Conservation (phyloP, 92 coral and sea anemone species). For the Phenganax marumi region DNA sequence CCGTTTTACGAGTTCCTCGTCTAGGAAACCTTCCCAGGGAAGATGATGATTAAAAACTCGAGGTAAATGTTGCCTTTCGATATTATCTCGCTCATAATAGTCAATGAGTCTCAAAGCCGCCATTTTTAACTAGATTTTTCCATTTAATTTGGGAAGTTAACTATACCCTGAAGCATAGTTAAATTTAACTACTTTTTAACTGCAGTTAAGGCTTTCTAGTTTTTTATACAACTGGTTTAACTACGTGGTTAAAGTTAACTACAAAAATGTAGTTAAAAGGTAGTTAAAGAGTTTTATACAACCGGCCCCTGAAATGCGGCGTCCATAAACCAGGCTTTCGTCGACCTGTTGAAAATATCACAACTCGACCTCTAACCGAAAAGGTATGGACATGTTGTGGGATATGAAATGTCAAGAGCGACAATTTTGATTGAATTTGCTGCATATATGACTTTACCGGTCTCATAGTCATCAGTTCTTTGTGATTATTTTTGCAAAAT, state of each 20-base stretch:
- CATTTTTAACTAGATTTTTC: background rate
- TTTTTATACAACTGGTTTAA: conserved; percentile 12
- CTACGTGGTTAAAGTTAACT: conserved; percentile 2
- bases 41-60: background rate
- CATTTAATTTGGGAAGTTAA: background rate
- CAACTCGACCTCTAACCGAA: no score
- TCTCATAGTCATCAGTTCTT: no score
- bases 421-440: no score
- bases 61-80: background rate
- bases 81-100: background rate
- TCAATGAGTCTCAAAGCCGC: background rate
- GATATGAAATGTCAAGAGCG: no score
- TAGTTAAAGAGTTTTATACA: conserved; percentile 18
- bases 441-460: no score
- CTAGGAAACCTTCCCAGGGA: background rate
- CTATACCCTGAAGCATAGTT: background rate
- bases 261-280: background rate
- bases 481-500: no score
- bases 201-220: background rate
- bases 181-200: conserved; percentile 15
- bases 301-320: conserved; percentile 7
- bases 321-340: no score
- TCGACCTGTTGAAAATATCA: no score
- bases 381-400: no score
- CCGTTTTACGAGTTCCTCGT: background rate